These are phyloP conservation scores for Mesorhabditis spiculigera DNA, from an alignment of 2,888 invertebrate species.

Conservation along the genomic window DNA sequence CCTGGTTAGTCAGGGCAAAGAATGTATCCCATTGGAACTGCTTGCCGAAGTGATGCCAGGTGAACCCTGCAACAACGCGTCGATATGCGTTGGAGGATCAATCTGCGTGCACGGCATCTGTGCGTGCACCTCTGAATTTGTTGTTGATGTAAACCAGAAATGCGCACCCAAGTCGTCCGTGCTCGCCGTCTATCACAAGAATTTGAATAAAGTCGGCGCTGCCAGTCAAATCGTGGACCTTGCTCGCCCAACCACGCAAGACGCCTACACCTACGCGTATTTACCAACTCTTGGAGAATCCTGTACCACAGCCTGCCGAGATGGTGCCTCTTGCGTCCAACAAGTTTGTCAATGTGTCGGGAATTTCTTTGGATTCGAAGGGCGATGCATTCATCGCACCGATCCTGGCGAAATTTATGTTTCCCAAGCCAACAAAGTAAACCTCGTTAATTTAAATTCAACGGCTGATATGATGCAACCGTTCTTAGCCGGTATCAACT, in stretches of 20 bases:
- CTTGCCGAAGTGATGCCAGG: conserved; percentile 39
- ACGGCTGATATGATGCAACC: conserved; percentile 1
- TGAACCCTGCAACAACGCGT: conserved; percentile 36
- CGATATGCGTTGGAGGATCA: conserved; percentile 41
- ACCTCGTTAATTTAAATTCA: neutral
- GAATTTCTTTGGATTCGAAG: conserved; percentile 8
- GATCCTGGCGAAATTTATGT: neutral
- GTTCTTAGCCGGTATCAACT: neutral
- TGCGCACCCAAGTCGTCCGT: conserved; percentile 32
- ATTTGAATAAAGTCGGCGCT: neutral
- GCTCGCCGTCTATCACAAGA: conserved; percentile 25
- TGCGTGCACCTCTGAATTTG: conserved; percentile 34
- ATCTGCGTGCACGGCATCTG: conserved; percentile 37
- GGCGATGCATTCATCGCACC: conserved; percentile 4
- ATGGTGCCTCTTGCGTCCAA: conserved; percentile 26
- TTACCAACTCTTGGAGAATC: conserved; percentile 25
- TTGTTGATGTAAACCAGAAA: conserved; percentile 42
- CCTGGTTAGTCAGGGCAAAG: conserved; percentile 40
- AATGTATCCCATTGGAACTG: conserved; percentile 39
- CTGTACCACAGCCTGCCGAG: conserved; percentile 22
- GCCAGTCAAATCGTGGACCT: neutral
- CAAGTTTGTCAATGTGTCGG: conserved; percentile 26
- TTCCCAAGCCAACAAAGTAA: neutral
- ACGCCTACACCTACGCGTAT: conserved; percentile 11
- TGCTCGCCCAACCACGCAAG: conserved; percentile 7